These are phyloP conservation scores for Nothocercus nigrocapillus DNA, from an alignment of 2,113 vertebrate genomes.

Conservation along the genomic window DNA sequence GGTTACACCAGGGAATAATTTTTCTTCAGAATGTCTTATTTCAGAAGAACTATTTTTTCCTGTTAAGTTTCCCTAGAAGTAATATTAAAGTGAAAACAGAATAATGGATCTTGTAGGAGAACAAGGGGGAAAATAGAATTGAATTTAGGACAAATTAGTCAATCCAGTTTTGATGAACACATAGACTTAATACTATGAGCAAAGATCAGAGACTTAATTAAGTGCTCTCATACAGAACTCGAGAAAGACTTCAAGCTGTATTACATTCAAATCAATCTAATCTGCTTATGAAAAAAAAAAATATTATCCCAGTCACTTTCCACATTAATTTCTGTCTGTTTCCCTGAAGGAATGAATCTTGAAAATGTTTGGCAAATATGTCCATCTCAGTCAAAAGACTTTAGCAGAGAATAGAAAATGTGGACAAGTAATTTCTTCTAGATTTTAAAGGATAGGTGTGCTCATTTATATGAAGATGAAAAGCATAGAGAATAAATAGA, in stretches of 20 bases:
- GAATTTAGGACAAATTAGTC: constrained; percentile 1
- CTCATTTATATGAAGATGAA: background rate
- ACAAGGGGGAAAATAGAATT: background rate
- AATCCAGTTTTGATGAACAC: background rate
- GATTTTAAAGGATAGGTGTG: background rate
- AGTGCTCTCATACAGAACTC: background rate
- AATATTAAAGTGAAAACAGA: constrained; percentile 5
- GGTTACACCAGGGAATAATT: background rate
- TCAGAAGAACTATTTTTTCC: background rate
- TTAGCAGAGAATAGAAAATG: background rate
- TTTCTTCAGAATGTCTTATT: background rate
- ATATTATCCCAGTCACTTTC: background rate
- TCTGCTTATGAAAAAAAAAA: background rate
- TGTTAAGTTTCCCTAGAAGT: background rate
- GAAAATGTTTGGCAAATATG: background rate
- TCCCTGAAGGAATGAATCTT: background rate
- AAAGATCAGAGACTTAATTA: constrained; percentile 35
- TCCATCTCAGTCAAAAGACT: background rate
- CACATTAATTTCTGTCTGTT: background rate
- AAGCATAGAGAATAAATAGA: background rate
- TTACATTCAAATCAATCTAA: background rate
- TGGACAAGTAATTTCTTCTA: background rate
- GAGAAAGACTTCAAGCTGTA: constrained; percentile 9
- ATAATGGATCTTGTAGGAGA: background rate
- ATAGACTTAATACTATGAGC: background rate